Conservation (phyloP, 2,797 vertebrate species). For the Chiroxiphia lanceolata region DNA sequence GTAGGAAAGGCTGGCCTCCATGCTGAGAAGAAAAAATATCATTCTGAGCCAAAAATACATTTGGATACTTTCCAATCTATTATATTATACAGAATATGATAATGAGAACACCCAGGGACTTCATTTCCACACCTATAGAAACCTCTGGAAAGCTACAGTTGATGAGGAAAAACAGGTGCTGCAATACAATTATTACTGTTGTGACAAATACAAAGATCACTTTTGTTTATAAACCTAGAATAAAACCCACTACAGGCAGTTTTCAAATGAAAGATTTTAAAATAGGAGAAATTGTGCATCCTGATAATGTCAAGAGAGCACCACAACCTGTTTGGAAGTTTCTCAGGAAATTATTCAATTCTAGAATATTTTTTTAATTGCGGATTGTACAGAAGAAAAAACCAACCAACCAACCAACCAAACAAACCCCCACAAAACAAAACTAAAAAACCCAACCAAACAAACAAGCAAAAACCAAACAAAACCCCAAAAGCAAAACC, state of each 20-base stretch:
- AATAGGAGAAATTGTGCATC: background rate
- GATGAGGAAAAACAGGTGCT: background rate
- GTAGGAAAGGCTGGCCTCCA: background rate
- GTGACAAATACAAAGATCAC: background rate
- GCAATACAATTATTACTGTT: background rate
- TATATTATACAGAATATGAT: background rate
- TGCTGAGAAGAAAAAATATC: background rate
- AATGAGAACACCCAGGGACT: background rate
- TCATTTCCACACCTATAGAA: background rate
- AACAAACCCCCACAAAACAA: background rate
- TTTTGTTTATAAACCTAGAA: background rate
- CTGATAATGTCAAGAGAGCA: background rate
- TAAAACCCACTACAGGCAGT: rapidly evolving
- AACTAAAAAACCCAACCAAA: background rate
- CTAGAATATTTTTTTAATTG: background rate
- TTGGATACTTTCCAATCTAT: background rate
- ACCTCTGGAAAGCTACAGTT: background rate
- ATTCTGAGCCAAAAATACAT: background rate
- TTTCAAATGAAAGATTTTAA: background rate
- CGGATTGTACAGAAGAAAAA: background rate
- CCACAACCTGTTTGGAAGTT: background rate
- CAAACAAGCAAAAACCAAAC: too few relatives aligned
- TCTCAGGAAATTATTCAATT: background rate
- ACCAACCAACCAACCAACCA: background rate
- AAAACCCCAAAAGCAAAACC: too few relatives aligned